These are phyloP conservation scores for Channa maculata DNA, from an alignment of 2,113 vertebrate genomes.

Conservation along the genomic window DNA sequence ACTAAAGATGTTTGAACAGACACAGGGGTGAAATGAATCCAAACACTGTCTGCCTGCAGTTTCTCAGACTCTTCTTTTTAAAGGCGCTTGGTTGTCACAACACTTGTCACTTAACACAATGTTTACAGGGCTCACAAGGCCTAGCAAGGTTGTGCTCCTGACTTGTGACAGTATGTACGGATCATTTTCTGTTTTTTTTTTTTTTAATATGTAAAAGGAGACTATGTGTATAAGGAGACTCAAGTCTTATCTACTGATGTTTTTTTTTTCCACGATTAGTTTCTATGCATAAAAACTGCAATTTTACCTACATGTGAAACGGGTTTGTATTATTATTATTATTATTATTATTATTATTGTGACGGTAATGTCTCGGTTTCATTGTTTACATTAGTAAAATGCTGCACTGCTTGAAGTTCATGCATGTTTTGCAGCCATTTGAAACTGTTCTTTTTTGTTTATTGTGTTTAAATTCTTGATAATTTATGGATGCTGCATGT, in stretches of 20 bases:
- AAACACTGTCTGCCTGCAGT: conserved; percentile 71
- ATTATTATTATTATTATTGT: conserved; percentile 53
- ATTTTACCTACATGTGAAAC: conserved; percentile 71
- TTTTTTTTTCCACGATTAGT: conserved; percentile 52
- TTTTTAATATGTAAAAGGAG: conserved; percentile 54
- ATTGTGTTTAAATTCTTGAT: conserved; percentile 62
- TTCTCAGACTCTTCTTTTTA: conserved; percentile 68
- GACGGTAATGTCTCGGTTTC: conserved; percentile 63
- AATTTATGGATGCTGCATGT: conserved; percentile 76
- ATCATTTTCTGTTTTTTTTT: conserved; percentile 32
- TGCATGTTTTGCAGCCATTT: conserved; percentile 73
- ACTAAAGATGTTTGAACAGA: conserved; percentile 57
- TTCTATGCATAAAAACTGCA: conserved; percentile 75
- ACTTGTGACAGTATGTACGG: conserved; percentile 58
- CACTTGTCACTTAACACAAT: conserved; percentile 72
- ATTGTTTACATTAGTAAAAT: conserved; percentile 75
- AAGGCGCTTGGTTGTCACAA: conserved; percentile 74
- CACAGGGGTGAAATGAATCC: conserved; percentile 55
- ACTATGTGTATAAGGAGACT: conserved; percentile 55
- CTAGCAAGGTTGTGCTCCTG: conserved; percentile 59
- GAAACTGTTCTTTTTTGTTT: conserved; percentile 21
- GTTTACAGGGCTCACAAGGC: conserved; percentile 73
- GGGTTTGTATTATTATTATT: conserved; percentile 63
- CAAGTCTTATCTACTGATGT: conserved; percentile 58
- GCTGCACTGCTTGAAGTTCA: conserved; percentile 65